Conservation (phyloP, 2,888 invertebrate species). For the Carcina quercana region DNA sequence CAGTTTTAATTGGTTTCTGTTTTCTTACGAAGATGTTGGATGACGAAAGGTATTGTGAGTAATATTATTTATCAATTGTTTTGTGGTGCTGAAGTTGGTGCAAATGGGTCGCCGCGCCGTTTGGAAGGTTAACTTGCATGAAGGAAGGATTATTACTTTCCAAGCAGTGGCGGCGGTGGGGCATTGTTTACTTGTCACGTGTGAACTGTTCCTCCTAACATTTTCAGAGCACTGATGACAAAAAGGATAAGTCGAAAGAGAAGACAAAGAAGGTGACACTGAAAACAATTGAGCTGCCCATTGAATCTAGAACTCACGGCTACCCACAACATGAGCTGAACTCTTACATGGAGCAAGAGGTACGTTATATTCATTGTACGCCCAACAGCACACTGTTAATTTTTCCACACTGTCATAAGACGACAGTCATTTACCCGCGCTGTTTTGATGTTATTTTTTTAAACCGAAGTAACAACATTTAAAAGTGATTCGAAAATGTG, state of each 20-base stretch:
- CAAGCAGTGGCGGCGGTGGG: slow-evolving; percentile 57
- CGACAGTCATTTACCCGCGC: too few relatives aligned
- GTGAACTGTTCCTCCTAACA: slow-evolving; percentile 43
- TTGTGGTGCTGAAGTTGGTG: slow-evolving; percentile 36
- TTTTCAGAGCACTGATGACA: slow-evolving; percentile 73
- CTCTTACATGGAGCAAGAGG: slow-evolving; percentile 85
- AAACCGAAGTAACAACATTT: too few relatives aligned
- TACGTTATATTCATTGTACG: too few relatives aligned
- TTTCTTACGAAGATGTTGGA: slow-evolving; percentile 31
- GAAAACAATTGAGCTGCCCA: slow-evolving; percentile 88
- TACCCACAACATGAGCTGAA: slow-evolving; percentile 82
- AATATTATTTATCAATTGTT: neutral
- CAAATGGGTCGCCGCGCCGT: slow-evolving; percentile 66
- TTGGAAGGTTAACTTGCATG: slow-evolving; percentile 43
- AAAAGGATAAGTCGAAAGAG: slow-evolving; percentile 79
- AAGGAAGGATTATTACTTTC: too few relatives aligned
- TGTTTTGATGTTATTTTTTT: too few relatives aligned
- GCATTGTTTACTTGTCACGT: slow-evolving; percentile 29
- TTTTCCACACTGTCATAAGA: too few relatives aligned
- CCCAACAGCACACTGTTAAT: too few relatives aligned
- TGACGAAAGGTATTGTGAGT: slow-evolving; percentile 11
- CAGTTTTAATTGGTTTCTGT: slow-evolving; percentile 23
- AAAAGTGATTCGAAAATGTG: too few relatives aligned
- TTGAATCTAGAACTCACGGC: slow-evolving; percentile 84
- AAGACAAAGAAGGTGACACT: slow-evolving; percentile 82